Evolutionary conservation across 2,113 vertebrate genomes (phyloP).

Genomic region (Coryphaenoides rupestris): DNA sequence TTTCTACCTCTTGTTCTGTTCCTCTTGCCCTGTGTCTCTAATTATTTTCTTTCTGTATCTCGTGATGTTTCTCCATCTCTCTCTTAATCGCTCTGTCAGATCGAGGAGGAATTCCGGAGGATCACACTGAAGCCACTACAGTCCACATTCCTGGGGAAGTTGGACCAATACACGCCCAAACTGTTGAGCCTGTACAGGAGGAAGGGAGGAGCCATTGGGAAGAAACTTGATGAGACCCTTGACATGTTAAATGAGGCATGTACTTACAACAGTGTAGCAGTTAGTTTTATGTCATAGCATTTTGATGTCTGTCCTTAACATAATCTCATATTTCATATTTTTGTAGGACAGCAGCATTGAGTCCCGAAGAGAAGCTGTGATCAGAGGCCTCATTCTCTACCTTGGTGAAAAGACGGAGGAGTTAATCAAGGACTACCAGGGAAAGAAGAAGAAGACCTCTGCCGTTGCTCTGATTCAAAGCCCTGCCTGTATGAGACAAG

Average conservation of each 20-base stretch:
- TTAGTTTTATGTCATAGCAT: slow-evolving; percentile 4
- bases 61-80: neutral
- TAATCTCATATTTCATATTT: slow-evolving; percentile 7
- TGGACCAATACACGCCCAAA: slow-evolving; percentile 18
- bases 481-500: no score
- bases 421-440: slow-evolving; percentile 22
- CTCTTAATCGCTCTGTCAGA: slow-evolving; percentile 7
- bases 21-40: no score
- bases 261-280: neutral
- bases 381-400: slow-evolving; percentile 27
- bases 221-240: slow-evolving; percentile 21
- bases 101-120: slow-evolving; percentile 13
- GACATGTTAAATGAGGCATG: slow-evolving; percentile 22
- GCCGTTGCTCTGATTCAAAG: no score
- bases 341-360: slow-evolving; percentile 23
- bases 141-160: slow-evolving; percentile 22
- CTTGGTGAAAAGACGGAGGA: slow-evolving; percentile 19
- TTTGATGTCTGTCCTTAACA: neutral
- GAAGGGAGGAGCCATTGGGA: slow-evolving; percentile 19
- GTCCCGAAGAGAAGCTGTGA: slow-evolving; percentile 24
- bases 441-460: no score
- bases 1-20: no score
- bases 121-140: slow-evolving; percentile 21
- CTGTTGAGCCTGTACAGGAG: slow-evolving; percentile 22
- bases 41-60: no score